These are phyloP conservation scores for Gallinago paraguaiae DNA, from an alignment of 2,113 vertebrate genomes.

Conservation along the genomic window DNA sequence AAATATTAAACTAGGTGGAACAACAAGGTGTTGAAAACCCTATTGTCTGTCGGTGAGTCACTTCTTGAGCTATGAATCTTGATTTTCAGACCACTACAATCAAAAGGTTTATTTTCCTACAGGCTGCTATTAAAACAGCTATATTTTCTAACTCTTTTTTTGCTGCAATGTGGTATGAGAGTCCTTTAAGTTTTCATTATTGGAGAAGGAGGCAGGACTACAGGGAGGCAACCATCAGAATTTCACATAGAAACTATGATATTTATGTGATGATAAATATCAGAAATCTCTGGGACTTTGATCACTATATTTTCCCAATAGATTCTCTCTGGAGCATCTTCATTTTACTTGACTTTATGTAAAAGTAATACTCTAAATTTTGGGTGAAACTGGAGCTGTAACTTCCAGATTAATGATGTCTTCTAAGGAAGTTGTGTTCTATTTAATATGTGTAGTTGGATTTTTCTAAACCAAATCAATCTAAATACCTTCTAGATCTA, in stretches of 20 bases:
- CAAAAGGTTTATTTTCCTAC: neutral
- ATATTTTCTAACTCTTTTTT: neutral
- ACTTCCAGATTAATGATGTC: neutral
- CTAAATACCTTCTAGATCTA: neutral
- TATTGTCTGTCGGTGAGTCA: neutral
- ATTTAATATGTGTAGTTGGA: neutral
- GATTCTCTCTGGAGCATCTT: neutral
- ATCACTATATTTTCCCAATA: neutral
- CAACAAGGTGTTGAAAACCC: neutral
- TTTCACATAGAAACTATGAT: neutral
- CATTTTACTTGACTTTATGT: neutral
- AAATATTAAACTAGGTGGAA: neutral
- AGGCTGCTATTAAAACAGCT: neutral
- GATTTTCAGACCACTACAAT: neutral
- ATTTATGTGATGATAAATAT: constrained; percentile 10
- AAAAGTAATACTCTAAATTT: neutral
- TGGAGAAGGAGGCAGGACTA: neutral
- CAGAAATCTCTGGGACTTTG: neutral
- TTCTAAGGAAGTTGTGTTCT: neutral
- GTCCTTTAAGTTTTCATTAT: neutral
- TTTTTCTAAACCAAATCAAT: constrained; percentile 36
- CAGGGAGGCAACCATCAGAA: neutral
- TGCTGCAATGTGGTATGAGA: neutral
- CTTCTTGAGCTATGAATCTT: neutral
- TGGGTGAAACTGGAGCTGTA: neutral